Evolutionary conservation across 2,113 vertebrate species (phyloP).

Genomic region (Psilopsiagon aurifrons): DNA sequence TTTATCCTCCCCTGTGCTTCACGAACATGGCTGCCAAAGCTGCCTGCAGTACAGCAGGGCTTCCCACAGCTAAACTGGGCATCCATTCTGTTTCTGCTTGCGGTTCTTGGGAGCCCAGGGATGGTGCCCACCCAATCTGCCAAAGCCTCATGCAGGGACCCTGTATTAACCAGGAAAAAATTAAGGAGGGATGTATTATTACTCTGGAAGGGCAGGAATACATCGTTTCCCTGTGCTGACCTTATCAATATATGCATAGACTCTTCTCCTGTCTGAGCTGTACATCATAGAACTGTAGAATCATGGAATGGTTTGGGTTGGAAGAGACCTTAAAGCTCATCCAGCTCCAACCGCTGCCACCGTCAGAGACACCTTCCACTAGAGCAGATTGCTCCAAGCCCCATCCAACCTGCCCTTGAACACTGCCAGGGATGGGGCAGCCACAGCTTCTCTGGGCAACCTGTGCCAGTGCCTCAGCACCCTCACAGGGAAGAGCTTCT

Average conservation of each 20-base stretch:
- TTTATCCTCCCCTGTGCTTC: not conserved
- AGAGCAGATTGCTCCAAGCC: not conserved
- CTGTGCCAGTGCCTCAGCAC: not conserved
- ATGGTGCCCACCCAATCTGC: fast-evolving
- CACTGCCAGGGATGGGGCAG: not conserved
- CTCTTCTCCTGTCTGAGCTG: not conserved
- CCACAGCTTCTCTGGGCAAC: not conserved
- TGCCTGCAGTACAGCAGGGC: not conserved
- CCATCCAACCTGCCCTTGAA: not conserved
- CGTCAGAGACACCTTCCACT: not conserved
- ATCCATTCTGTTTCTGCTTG: fast-evolving
- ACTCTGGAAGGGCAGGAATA: not conserved
- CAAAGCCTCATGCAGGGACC: fast-evolving
- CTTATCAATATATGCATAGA: not conserved
- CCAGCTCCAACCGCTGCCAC: not conserved
- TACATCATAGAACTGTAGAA: not conserved
- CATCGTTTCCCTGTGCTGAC: not conserved
- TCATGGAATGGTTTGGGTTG: not conserved
- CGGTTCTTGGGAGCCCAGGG: fast-evolving
- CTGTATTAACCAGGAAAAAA: not conserved
- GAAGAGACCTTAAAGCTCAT: not conserved
- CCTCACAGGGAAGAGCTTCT: not conserved
- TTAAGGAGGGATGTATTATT: not conserved
- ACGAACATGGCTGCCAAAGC: conserved; percentile 1
- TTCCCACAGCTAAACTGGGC: not conserved